A percentile compares a stretch with the other conserved stretches of the same genome.
These are phyloP conservation scores for Apotomis capreana DNA, from an alignment of 2,888 invertebrate species.

Conservation along the genomic window DNA sequence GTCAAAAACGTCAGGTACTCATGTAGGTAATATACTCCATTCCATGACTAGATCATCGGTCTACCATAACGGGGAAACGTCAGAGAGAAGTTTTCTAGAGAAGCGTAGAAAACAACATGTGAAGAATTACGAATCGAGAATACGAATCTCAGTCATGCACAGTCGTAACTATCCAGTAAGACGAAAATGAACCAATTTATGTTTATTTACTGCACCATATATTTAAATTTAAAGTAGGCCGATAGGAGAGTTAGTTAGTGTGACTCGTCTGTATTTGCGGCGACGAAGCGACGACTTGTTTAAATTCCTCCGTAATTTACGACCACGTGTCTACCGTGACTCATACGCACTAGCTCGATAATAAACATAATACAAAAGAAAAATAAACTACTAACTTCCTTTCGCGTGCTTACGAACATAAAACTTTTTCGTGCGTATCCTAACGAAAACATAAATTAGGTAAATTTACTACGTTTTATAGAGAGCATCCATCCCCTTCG, in stretches of 20 bases:
- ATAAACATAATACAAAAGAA: constrained; percentile 69
- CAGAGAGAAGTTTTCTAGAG: background rate
- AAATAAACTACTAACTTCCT: constrained; percentile 76
- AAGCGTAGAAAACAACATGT: background rate
- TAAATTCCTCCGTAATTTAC: constrained; percentile 66
- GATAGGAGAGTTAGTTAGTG: constrained; percentile 19
- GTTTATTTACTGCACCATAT: constrained; percentile 42
- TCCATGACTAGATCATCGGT: too few relatives aligned
- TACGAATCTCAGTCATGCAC: background rate
- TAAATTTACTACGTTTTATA: constrained; percentile 76
- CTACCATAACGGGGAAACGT: too few relatives aligned
- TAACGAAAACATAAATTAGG: constrained; percentile 81
- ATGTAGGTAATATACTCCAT: too few relatives aligned
- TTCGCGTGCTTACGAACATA: constrained; percentile 79
- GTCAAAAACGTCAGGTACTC: too few relatives aligned
- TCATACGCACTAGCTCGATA: constrained; percentile 71
- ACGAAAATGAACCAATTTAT: constrained; percentile 20
- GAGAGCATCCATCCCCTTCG: constrained; percentile 81
- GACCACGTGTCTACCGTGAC: constrained; percentile 64
- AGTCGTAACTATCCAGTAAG: background rate
- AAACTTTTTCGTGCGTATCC: constrained; percentile 81
- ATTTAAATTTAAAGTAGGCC: constrained; percentile 45
- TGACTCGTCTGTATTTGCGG: constrained; percentile 48
- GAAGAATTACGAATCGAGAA: background rate
- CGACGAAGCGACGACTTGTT: constrained; percentile 63